Percentiles rank a stretch among this genome's conserved stretches.
Evolutionary conservation across 2,113 vertebrate species (phyloP).

Genomic region (Cisticola juncidis): DNA sequence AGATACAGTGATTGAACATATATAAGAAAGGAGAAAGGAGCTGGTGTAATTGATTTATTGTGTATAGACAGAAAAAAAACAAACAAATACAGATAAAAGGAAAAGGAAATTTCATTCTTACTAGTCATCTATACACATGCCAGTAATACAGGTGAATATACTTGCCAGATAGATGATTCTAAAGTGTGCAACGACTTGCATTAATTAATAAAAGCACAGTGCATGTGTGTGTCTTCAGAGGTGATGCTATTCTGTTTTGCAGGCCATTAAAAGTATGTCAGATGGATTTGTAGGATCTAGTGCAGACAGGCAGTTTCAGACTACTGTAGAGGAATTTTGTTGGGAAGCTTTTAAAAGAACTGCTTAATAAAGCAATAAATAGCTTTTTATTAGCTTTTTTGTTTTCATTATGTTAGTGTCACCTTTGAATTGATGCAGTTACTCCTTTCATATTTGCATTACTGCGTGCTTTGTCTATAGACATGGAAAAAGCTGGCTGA

Average conservation of each 20-base stretch:
- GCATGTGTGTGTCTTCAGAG: neutral
- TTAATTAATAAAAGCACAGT: neutral
- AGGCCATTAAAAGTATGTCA: neutral
- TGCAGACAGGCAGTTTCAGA: neutral
- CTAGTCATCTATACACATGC: neutral
- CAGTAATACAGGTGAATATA: neutral
- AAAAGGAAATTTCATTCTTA: neutral
- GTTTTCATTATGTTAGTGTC: constrained; percentile 40
- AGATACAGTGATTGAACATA: neutral
- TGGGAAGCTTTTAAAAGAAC: constrained; percentile 12
- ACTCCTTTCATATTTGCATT: constrained; percentile 8
- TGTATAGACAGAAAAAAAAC: neutral
- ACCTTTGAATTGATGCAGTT: constrained; percentile 5
- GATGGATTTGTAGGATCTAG: neutral
- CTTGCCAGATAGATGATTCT: neutral
- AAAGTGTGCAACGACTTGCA: neutral
- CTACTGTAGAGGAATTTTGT: neutral
- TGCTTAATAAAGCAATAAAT: constrained; percentile 32
- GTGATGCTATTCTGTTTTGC: neutral
- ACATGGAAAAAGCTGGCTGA: neutral
- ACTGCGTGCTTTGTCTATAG: neutral
- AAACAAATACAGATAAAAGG: neutral
- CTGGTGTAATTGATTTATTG: neutral
- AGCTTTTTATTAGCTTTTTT: constrained; percentile 46
- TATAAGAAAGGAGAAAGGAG: neutral